Evolutionary conservation across 2,888 invertebrate species (phyloP), one percentile per base, ranked within the genome.

Genomic region (Oxytorus armatus): DNA sequence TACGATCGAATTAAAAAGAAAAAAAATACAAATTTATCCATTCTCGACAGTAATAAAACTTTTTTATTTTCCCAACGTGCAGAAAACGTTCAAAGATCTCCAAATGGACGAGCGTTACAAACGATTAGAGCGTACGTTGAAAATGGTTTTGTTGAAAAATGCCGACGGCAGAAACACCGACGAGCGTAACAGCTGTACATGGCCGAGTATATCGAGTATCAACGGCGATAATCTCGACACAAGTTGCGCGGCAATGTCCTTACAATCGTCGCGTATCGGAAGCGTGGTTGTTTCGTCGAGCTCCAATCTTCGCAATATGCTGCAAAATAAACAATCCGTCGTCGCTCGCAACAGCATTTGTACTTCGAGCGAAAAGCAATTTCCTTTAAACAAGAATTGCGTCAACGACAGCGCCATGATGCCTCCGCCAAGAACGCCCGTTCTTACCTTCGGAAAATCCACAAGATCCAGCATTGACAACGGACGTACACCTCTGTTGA

Each of bases 211-310:
- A 18, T 90, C 90, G 0, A 88, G 83, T 11, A 89, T 88, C 16
- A 82, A 87, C 44, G 57, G 72, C 2, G 87, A 89, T 63, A 33
- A 76, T 18, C 33, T 78, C 0, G 86, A 90, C 47, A 80, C 72
- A 0, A 87, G 81, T 72, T 80, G 42, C 25, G 33, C 77, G 0
- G 57, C 59, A 0, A 69, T 74, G 53, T 81, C 79, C 0, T 18
- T 73, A 4, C 85, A 84, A 11, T 65, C 70, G 5, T 87, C 84
- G 3, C 78, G 68, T 18, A 55, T 79, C 4, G 84, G 81, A n/a
- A 90, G 86, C 36, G 90, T 89, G 66, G 83, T 90, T 16, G 70
- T 90, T 11, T 73, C 90, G 0, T 89, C 87, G 0, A 90, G 90
- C 57, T 78, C 73, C 1, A 89, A 90, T 66, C 77, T 90, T n/a